phyloP scores from a whole-genome alignment of 2,888 invertebrate genomes.

The Lypha dubia region DNA sequence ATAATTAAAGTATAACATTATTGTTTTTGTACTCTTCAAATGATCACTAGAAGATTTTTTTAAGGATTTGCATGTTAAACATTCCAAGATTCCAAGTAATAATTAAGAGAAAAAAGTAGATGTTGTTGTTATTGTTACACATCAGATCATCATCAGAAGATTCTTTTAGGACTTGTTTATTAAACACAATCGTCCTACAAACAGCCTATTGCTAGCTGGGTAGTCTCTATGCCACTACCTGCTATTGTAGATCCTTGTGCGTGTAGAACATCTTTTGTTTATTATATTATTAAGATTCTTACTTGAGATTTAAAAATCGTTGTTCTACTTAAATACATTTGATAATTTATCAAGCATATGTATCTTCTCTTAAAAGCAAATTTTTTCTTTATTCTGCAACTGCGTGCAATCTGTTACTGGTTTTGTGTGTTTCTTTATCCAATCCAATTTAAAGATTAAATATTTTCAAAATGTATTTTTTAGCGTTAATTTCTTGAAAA shows the following conservation, averaged over 20 bases:
- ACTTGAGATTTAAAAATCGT: slow-evolving; percentile 55
- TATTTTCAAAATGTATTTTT: slow-evolving; percentile 50
- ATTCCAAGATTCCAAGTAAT: too few relatives aligned
- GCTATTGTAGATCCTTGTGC: slow-evolving; percentile 45
- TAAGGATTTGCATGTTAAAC: too few relatives aligned
- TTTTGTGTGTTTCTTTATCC: slow-evolving; percentile 24
- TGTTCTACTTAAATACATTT: slow-evolving; percentile 47
- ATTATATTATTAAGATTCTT: slow-evolving; percentile 36
- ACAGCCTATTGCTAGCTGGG: too few relatives aligned
- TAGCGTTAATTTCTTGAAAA: slow-evolving; percentile 24
- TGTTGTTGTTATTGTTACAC: too few relatives aligned
- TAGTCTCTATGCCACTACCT: slow-evolving; percentile 55
- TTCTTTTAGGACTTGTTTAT: too few relatives aligned
- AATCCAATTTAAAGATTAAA: slow-evolving; percentile 32
- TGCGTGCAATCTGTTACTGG: slow-evolving; percentile 66
- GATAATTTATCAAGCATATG: slow-evolving; percentile 55
- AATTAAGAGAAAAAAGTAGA: too few relatives aligned
- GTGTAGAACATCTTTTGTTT: slow-evolving; percentile 38
- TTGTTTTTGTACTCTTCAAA: too few relatives aligned
- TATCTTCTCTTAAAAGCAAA: slow-evolving; percentile 50
- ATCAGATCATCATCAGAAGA: too few relatives aligned
- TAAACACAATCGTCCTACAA: too few relatives aligned
- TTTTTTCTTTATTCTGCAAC: slow-evolving; percentile 48
- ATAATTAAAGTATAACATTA: too few relatives aligned
- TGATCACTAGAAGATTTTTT: too few relatives aligned